Base-by-base conservation (phyloP, 2,113 vertebrate genomes). In the Sinocyclocheilus anophthalmus region DNA sequence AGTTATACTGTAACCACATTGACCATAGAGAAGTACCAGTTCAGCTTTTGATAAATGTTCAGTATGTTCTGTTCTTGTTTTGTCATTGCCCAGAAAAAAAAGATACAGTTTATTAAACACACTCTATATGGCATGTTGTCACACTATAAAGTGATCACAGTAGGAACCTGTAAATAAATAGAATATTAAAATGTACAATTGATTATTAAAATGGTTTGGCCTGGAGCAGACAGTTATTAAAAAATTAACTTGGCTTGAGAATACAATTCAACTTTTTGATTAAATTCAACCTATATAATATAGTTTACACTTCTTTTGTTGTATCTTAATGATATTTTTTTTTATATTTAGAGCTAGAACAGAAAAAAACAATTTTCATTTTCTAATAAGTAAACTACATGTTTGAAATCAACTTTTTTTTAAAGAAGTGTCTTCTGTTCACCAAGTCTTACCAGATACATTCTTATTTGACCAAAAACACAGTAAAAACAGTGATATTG, bases 11-110 rank as follows among this genome's bases (percentile, higher is more conserved):
- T 80, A 39, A 81, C 50, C 77, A 45, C 53, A 73, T 14, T 45
- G 50, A 81, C 67, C 37, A 37, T 61, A 73, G 78, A 81, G 85
- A 86, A 81, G 85, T 81, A 10, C 14, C 16, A 63, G 50, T 86
- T 75, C 37, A 33, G 33, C 57, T 57, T 86, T 57, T 75, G 10
- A 70, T 18, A 33, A 48, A 75, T 61, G 67, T 73, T 81, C 30
- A 39, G 65, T 42, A 59, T 53, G 85, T 61, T 69, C 45, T 81
- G 76, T 59, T 70, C 26, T 55, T 73, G 26, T 57, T 72, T 69
- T 77, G 24, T 55, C 1, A 9, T 55, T 77, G 48, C 14, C 24
- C 33, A 24, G 12, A n/a, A 80, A 61, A 61, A 14, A 13, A 50
- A 50, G 11, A 33, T 20, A 70, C 33, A 70, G 9, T 72, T 72